Evolutionary conservation across 2,888 invertebrate genomes (phyloP).

Genomic region (Folsomia candida): DNA sequence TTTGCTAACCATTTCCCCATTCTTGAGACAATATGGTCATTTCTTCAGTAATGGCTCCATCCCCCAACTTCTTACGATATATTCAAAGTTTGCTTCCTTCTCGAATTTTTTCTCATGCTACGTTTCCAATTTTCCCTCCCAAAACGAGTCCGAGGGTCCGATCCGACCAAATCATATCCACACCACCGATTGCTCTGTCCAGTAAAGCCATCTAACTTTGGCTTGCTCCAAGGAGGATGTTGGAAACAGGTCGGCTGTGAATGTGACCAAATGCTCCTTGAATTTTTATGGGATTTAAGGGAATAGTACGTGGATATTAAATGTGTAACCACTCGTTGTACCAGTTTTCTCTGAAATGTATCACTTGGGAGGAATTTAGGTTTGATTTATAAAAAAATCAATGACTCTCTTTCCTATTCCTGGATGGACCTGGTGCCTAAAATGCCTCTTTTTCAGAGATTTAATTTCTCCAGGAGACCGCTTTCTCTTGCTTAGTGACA

Average conservation of each 20-base stretch:
- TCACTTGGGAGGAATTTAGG: constrained; percentile 11
- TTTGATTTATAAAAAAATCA: constrained; percentile 13
- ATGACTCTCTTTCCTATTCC: constrained; percentile 4
- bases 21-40: constrained; percentile 14
- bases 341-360: constrained; percentile 2
- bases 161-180: not conserved
- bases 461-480: constrained; percentile 1
- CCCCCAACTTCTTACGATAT: not conserved
- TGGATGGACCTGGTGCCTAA: not conserved
- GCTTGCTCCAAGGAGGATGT: not conserved
- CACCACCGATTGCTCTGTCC: not conserved
- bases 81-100: not conserved
- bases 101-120: not conserved
- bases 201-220: not conserved
- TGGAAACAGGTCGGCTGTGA: not conserved
- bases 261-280: not conserved
- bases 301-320: constrained; percentile 10
- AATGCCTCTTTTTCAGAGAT: constrained; percentile 6
- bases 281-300: constrained; percentile 1
- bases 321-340: constrained; percentile 1
- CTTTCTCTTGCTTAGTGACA: not conserved
- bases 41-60: not conserved
- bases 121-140: not conserved
- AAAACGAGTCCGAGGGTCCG: not conserved
- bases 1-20: constrained; percentile 10